These are phyloP conservation scores for Melopsittacus undulatus DNA, from an alignment of 2,797 vertebrate species.

Conservation along the genomic window DNA sequence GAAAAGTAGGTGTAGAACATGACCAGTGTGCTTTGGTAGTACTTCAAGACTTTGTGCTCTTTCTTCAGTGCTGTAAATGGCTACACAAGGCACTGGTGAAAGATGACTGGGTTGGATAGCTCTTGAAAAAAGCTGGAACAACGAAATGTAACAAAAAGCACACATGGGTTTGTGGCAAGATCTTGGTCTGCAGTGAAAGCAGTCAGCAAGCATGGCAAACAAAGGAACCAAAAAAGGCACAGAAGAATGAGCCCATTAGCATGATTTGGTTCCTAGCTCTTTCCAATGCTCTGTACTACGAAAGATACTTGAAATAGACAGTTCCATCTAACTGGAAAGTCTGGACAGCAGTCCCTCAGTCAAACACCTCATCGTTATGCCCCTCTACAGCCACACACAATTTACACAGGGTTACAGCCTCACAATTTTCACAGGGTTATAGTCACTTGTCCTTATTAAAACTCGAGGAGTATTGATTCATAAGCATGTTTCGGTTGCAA, in stretches of 20 bases:
- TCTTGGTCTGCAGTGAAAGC: not conserved
- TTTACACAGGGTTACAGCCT: not conserved
- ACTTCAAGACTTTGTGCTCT: not conserved
- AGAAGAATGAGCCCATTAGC: not conserved
- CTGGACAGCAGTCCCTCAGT: not conserved
- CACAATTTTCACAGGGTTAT: not conserved
- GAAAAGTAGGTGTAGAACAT: not conserved
- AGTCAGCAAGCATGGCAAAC: not conserved
- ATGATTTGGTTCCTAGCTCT: not conserved
- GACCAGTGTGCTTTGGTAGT: not conserved
- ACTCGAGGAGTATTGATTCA: not conserved
- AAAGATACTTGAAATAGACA: not conserved
- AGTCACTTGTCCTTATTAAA: not conserved
- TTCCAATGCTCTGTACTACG: not conserved
- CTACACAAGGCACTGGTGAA: not conserved
- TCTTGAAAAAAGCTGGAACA: not conserved
- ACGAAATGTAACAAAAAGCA: not conserved
- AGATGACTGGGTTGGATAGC: not conserved
- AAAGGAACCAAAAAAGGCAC: not conserved
- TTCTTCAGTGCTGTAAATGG: not conserved
- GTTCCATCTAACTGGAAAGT: not conserved
- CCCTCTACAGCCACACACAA: not conserved
- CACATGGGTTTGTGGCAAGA: not conserved
- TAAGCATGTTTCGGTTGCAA: not conserved
- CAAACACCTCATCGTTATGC: not conserved